A percentile compares a stretch with the other conserved stretches of the same genome.
Evolutionary conservation across 2,113 vertebrate species (phyloP).

Genomic region (Myanophis thanlyinensis): DNA sequence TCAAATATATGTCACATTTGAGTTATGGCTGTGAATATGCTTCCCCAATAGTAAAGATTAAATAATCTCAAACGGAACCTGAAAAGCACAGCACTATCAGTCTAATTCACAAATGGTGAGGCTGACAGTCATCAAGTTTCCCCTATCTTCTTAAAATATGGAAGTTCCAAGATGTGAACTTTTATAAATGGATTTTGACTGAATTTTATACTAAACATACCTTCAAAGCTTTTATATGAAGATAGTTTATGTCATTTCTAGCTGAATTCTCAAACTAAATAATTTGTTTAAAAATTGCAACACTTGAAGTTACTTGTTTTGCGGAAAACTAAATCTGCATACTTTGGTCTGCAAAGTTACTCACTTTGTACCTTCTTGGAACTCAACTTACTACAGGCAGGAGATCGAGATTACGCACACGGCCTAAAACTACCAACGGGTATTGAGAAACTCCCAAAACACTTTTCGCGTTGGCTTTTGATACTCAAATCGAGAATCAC

Average conservation of each 20-base stretch:
- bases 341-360: not conserved
- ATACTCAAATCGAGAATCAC: conserved; percentile 20
- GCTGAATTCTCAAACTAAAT: not conserved
- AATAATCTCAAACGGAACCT: conserved; percentile 17
- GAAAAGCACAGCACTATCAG: not conserved
- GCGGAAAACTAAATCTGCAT: not conserved
- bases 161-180: not conserved
- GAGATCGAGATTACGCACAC: not conserved
- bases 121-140: not conserved
- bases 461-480: conserved; percentile 25
- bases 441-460: not conserved
- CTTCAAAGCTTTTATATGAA: not conserved
- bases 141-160: not conserved
- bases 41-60: not conserved
- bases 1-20: not conserved
- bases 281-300: not conserved
- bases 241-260: not conserved
- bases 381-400: not conserved
- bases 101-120: not conserved
- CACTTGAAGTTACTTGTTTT: not conserved
- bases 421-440: not conserved
- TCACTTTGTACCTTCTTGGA: not conserved
- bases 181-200: not conserved
- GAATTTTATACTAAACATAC: not conserved
- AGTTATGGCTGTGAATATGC: not conserved